Percentiles rank a stretch among this genome's conserved stretches.
Evolutionary conservation across 2,113 vertebrate species (phyloP).

Genomic region (Triplophysa siluroides): DNA sequence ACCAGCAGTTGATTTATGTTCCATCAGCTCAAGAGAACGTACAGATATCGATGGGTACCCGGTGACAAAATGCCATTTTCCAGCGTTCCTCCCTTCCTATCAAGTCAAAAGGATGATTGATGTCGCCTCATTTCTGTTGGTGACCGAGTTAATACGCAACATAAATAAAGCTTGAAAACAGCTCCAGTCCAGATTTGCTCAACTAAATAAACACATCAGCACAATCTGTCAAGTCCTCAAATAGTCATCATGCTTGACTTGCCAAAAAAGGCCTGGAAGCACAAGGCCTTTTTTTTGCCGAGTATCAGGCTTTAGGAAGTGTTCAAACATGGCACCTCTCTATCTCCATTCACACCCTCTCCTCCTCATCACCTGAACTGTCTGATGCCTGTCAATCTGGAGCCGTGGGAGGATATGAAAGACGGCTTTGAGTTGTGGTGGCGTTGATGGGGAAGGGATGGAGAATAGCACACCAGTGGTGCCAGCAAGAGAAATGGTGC

Average conservation of each 20-base stretch:
- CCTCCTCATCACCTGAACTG: slow-evolving; percentile 66
- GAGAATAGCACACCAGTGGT: slow-evolving; percentile 57
- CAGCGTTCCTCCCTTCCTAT: slow-evolving; percentile 23
- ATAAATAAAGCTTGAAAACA: slow-evolving; percentile 60
- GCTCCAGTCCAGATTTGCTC: slow-evolving; percentile 57
- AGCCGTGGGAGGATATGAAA: slow-evolving; percentile 59
- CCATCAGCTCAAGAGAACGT: background rate
- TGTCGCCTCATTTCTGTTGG: slow-evolving; percentile 53
- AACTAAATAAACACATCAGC: slow-evolving; percentile 63
- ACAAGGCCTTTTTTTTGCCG: slow-evolving; percentile 47
- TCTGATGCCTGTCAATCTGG: slow-evolving; percentile 64
- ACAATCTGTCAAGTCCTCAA: slow-evolving; percentile 64
- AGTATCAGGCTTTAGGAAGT: slow-evolving; percentile 58
- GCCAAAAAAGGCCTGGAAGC: slow-evolving; percentile 51
- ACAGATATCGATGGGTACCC: background rate
- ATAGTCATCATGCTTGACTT: slow-evolving; percentile 57
- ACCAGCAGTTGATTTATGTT: background rate
- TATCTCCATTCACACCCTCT: slow-evolving; percentile 63
- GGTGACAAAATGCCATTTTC: slow-evolving; percentile 33
- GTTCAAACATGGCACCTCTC: slow-evolving; percentile 65
- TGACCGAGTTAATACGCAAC: slow-evolving; percentile 58
- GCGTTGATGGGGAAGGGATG: slow-evolving; percentile 51
- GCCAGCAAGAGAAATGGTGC: slow-evolving; percentile 59
- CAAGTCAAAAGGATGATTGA: slow-evolving; percentile 54
- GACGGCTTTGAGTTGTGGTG: slow-evolving; percentile 53